A percentile compares a stretch with the other conserved stretches of the same genome.
Evolutionary conservation across 1,140 invertebrate genomes (phyloP).

Genomic region (Archegozetes longisetosus): DNA sequence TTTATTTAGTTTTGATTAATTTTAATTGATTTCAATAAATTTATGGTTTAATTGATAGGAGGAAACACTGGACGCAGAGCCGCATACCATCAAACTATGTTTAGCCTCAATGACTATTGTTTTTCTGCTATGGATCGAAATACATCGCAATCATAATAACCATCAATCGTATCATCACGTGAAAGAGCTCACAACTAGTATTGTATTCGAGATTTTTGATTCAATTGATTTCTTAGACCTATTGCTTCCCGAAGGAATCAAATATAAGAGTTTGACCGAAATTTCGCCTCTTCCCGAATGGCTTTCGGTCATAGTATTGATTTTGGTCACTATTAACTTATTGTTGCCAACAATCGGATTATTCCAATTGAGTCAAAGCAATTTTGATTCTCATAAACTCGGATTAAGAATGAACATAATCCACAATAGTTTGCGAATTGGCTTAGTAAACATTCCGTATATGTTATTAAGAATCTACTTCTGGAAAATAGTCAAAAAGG

Average conservation of each 20-base stretch:
- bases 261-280: too few species aligned
- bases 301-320: neutral
- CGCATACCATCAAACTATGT: neutral
- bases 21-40: too few species aligned
- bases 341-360: neutral
- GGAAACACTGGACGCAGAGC: neutral
- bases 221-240: neutral
- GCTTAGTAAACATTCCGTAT: neutral
- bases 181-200: neutral
- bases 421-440: neutral
- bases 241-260: neutral
- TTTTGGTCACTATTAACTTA: neutral
- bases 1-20: too few species aligned
- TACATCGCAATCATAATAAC: neutral
- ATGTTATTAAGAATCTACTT: neutral
- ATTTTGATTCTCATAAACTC: neutral
- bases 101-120: neutral
- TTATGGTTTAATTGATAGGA: too few species aligned
- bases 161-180: neutral
- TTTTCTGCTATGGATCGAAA: neutral
- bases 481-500: neutral
- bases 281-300: neutral
- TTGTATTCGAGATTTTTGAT: neutral
- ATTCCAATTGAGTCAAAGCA: neutral
- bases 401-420: neutral